Conservation (phyloP, 2,797 vertebrate species). For the Dromococcyx pavoninus region DNA sequence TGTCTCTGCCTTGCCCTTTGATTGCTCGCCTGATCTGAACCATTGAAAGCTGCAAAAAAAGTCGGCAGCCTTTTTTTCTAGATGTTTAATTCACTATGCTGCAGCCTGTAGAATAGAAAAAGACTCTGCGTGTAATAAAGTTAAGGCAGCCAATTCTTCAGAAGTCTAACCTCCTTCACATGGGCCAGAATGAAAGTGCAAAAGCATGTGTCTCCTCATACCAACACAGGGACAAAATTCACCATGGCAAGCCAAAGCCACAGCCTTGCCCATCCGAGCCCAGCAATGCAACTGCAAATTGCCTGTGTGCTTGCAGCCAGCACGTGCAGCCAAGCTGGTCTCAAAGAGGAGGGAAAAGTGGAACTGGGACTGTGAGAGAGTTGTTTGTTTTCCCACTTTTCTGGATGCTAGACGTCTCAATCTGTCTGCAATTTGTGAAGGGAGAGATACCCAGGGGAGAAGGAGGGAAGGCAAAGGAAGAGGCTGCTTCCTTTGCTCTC, state of each 20-base stretch:
- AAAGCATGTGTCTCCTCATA: not conserved
- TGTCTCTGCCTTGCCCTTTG: conserved; percentile 53
- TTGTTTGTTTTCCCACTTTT: conserved; percentile 41
- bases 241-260: not conserved
- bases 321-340: not conserved
- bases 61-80: not conserved
- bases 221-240: not conserved
- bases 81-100: not conserved
- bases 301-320: not conserved
- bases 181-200: not conserved
- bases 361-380: not conserved
- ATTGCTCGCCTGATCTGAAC: not conserved
- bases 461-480: not conserved
- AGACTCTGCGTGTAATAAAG: not conserved
- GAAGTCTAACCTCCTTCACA: not conserved
- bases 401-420: not conserved
- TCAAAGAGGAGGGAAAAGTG: not conserved
- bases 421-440: conserved; percentile 37
- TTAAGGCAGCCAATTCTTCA: not conserved
- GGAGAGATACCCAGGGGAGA: not conserved
- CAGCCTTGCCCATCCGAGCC: rapidly evolving
- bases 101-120: not conserved
- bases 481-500: not conserved
- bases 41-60: not conserved
- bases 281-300: not conserved